Evolutionary conservation across 2,113 vertebrate genomes (phyloP), one percentile per base, ranked within the genome.

Genomic region (Corvus hawaiiensis): DNA sequence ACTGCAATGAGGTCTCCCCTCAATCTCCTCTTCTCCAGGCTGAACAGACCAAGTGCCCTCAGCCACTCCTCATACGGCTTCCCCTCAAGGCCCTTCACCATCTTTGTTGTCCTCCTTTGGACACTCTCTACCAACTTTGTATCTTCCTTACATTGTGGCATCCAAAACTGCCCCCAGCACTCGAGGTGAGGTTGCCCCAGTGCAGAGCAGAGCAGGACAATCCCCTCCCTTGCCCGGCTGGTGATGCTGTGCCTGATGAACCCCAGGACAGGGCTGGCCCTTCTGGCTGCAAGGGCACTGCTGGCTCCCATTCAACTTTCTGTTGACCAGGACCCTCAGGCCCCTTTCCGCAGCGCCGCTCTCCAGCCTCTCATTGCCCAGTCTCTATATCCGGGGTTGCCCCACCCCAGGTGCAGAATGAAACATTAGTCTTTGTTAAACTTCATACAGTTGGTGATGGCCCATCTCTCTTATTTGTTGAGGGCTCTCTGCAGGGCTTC

Each of bases 101-200:
- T 11, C 41, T 8, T 56, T 9, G 6, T 9, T 30, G 7, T 3
- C 9, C 24, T 56, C 13, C 20, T 55, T 48, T 35, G 13, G n/a
- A 22, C 4, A 0, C 24, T 62, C 10, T 46, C 9, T 1, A 48
- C 8, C 2, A 41, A 7, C 2, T 48, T 4, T 9, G 21, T 63
- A 1, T 35, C 13, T 39, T 61, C 8, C 23, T 48, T 30, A 8
- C 1, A 30, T 1, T 32, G 43, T 3, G 1, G 20, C 14, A 30
- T 11, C n/a, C 58, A 49, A 4, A 39, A 0, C 49, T 55, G 30
- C 9, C 21, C 35, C 26, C 51, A 64, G 26, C 20, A 8, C 14
- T 64, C 0, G 1, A 64, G 35, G 26, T 35, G n/a, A 63, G n/a
- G 30, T 20, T 0, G 0, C 7, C 10, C 16, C 66, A 78, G 56